Percentiles rank a stretch among this genome's conserved stretches.
Evolutionary conservation across 1,140 invertebrate genomes (phyloP).

Genomic region (Drosophila rhopaloa): DNA sequence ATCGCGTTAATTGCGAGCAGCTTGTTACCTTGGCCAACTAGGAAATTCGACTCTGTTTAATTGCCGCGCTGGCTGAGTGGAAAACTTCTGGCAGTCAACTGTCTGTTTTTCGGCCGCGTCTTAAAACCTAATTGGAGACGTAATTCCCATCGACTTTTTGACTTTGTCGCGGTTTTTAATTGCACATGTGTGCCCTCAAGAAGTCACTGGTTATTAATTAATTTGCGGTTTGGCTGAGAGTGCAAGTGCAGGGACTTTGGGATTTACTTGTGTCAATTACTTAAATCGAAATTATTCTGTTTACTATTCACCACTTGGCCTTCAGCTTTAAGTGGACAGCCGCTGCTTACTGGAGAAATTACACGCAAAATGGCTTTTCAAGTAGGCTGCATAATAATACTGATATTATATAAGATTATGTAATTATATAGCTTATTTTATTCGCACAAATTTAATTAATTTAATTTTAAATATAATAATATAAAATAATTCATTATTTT

Average conservation of each 20-base stretch:
- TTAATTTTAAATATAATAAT: too few relatives aligned
- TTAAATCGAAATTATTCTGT: constrained; percentile 45
- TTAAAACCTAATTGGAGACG: constrained; percentile 58
- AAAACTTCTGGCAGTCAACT: constrained; percentile 43
- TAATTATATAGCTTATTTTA: too few relatives aligned
- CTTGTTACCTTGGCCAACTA: constrained; percentile 71
- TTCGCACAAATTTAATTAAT: too few relatives aligned
- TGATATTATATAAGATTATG: too few relatives aligned
- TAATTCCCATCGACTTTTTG: constrained; percentile 39
- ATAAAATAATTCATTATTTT: too few relatives aligned
- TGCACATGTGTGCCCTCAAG: constrained; percentile 42
- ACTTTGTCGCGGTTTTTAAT: constrained; percentile 70
- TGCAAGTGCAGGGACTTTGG: constrained; percentile 9
- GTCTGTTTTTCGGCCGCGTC: constrained; percentile 55
- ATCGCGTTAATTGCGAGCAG: constrained; percentile 78
- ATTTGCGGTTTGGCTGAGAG: constrained; percentile 53
- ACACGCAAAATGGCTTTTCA: too few relatives aligned
- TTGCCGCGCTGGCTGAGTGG: constrained; percentile 42
- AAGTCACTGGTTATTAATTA: constrained; percentile 63
- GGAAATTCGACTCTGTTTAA: constrained; percentile 57
- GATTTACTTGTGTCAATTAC: constrained; percentile 51
- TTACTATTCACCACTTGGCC: constrained; percentile 27
- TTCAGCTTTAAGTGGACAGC: constrained; percentile 21
- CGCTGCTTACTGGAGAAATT: not conserved
- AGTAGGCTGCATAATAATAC: too few relatives aligned